Evolutionary conservation across 2,113 vertebrate genomes (phyloP).

Genomic region (Thymallus thymallus): DNA sequence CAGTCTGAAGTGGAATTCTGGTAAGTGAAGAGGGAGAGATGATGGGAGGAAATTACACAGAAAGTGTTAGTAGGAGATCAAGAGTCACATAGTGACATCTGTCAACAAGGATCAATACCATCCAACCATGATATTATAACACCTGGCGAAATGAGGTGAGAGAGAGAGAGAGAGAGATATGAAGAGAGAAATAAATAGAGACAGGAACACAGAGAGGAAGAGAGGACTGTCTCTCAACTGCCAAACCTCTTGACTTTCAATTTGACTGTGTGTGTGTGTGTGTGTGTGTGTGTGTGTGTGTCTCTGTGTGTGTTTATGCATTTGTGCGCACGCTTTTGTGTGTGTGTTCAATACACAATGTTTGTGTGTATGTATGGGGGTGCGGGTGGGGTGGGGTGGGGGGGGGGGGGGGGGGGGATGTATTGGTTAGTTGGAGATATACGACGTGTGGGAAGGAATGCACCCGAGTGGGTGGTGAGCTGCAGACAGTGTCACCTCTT

Average conservation of each 20-base stretch:
- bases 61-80: background rate
- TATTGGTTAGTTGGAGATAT: background rate
- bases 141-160: background rate
- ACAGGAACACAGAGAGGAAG: background rate
- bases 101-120: background rate
- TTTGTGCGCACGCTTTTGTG: background rate
- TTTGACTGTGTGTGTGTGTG: background rate
- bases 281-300: background rate
- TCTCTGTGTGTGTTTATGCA: background rate
- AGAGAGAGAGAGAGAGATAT: no score
- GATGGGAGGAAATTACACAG: background rate
- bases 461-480: conserved; percentile 1
- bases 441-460: background rate
- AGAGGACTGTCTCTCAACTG: background rate
- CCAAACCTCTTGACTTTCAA: background rate
- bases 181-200: background rate
- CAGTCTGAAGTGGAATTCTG: background rate
- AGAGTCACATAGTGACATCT: background rate
- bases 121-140: background rate
- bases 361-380: no score
- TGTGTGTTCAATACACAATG: background rate
- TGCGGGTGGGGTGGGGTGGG: no score
- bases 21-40: background rate
- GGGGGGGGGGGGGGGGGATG: no score
- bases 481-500: background rate